Conservation (phyloP, 2,113 vertebrate species). For the Athene cunicularia region DNA sequence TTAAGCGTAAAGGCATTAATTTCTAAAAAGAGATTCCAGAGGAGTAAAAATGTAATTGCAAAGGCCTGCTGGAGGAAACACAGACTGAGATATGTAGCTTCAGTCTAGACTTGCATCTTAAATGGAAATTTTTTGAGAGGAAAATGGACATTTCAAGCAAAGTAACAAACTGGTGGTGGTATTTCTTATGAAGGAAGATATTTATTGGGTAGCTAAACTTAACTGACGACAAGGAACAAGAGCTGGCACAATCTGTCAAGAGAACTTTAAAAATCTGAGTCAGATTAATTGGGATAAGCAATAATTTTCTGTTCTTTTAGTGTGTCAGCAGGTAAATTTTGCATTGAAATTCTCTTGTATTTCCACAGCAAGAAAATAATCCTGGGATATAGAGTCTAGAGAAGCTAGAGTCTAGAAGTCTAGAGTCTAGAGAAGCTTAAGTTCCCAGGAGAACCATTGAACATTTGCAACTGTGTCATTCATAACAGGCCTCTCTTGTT, state of each 20-base stretch:
- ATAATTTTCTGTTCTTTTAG: neutral
- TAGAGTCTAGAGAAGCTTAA: neutral
- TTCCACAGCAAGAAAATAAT: neutral
- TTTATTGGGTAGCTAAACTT: constrained; percentile 18
- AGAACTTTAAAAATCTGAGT: neutral
- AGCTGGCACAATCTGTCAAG: neutral
- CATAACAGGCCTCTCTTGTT: neutral
- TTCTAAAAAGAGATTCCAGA: neutral
- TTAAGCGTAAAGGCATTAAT: neutral
- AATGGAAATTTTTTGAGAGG: neutral
- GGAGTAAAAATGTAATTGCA: neutral
- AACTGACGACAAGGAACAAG: neutral
- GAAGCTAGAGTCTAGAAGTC: neutral
- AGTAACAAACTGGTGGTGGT: neutral
- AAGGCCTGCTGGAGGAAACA: neutral
- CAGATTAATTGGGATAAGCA: constrained; percentile 34
- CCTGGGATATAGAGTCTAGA: neutral
- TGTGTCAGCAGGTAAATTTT: neutral
- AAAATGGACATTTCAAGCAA: neutral
- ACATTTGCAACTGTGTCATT: neutral
- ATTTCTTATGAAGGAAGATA: neutral
- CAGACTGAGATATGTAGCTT: neutral
- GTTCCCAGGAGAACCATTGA: neutral
- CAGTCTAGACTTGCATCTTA: neutral
- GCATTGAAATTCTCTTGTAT: neutral